Evolutionary conservation across 2,113 vertebrate genomes (phyloP).

Genomic region (Sapayoa aenigma): DNA sequence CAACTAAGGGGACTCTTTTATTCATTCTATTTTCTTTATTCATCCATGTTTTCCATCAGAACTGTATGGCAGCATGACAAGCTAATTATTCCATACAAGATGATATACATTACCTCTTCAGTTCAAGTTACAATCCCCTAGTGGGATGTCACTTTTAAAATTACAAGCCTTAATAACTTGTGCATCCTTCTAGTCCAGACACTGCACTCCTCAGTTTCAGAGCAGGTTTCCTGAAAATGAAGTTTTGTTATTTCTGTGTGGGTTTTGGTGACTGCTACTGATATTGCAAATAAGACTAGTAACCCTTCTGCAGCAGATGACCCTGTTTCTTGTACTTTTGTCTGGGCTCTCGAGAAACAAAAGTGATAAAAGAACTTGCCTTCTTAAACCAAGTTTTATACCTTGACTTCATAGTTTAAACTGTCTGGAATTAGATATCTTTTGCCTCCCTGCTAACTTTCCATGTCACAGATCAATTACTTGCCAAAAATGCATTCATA

Average conservation of each 20-base stretch:
- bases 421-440: background rate
- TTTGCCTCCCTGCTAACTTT: background rate
- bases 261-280: background rate
- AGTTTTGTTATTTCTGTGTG: background rate
- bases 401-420: background rate
- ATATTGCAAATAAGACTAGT: background rate
- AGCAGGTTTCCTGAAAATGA: background rate
- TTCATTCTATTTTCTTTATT: background rate
- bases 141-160: background rate
- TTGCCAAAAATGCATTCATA: background rate
- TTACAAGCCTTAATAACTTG: background rate
- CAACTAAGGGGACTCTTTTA: background rate
- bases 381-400: background rate
- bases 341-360: background rate
- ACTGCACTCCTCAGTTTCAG: background rate
- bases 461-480: background rate
- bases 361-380: background rate
- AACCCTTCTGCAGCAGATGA: background rate
- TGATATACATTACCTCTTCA: background rate
- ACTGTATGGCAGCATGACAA: background rate
- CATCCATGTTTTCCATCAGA: background rate
- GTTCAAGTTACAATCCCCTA: background rate
- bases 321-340: background rate
- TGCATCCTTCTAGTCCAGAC: background rate
- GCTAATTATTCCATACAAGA: background rate